These are phyloP conservation scores for Centropus bengalensis DNA, from an alignment of 2,113 vertebrate genomes.

Conservation along the genomic window DNA sequence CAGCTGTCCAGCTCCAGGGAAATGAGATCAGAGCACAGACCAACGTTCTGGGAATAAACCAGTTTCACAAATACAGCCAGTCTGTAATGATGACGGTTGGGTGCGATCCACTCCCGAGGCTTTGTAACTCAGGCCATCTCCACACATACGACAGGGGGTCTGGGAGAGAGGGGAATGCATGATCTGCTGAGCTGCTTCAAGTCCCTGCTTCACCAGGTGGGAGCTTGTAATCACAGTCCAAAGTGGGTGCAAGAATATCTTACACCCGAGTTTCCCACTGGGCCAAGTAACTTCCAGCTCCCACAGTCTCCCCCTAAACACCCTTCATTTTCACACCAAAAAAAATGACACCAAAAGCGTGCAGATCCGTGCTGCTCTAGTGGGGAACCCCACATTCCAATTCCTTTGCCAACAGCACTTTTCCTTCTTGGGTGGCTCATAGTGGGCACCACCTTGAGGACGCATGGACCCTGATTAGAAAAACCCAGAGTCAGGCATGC, in stretches of 20 bases:
- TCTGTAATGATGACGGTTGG: not conserved
- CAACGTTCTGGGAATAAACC: not conserved
- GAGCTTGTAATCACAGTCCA: not conserved
- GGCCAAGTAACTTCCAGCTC: not conserved
- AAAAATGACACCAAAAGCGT: not conserved
- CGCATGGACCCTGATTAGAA: not conserved
- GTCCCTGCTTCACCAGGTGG: not conserved
- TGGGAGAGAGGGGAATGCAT: not conserved
- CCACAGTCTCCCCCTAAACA: not conserved
- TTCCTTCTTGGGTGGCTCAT: not conserved
- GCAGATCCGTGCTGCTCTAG: not conserved
- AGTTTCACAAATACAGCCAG: not conserved
- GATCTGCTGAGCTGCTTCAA: not conserved
- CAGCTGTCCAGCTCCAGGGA: conserved; percentile 56
- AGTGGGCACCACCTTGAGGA: not conserved
- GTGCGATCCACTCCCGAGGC: fast-evolving
- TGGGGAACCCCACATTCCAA: not conserved
- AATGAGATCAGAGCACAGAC: conserved; percentile 40
- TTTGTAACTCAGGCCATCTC: not conserved
- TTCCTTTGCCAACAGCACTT: fast-evolving
- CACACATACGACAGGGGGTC: not conserved
- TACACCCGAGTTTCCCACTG: fast-evolving
- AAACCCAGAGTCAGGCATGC: not conserved
- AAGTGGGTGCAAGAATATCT: fast-evolving
- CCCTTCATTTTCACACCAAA: not conserved